phyloP scores from a whole-genome alignment of 2,888 invertebrate genomes.

The Hipparchia sbordonii region DNA sequence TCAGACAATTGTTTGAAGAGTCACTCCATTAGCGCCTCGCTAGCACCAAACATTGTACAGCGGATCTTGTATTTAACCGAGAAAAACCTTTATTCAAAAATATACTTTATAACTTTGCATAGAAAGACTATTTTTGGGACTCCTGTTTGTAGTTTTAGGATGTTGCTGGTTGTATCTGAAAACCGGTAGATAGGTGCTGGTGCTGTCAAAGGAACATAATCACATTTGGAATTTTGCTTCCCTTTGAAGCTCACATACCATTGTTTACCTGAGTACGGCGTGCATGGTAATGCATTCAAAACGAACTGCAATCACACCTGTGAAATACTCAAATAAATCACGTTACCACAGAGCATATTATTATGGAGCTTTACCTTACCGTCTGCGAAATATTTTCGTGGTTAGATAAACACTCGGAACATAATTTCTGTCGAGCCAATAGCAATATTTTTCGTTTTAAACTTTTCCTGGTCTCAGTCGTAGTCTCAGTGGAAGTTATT shows the following conservation, averaged over 20 bases:
- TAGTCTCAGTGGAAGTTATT: too few relatives aligned
- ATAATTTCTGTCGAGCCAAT: not conserved
- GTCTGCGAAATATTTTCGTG: not conserved
- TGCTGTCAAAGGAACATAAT: conserved; percentile 36
- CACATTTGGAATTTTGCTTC: conserved; percentile 24
- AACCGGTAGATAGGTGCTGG: conserved; percentile 11
- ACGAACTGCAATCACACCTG: conserved; percentile 12
- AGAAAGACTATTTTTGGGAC: not conserved
- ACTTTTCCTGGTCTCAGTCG: not conserved
- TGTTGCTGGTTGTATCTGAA: conserved; percentile 12
- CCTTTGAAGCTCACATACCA: conserved; percentile 14
- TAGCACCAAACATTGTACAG: conserved; percentile 14
- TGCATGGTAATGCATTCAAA: conserved; percentile 16
- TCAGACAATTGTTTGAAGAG: conserved; percentile 23
- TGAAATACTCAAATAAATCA: conserved; percentile 8
- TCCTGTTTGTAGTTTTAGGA: not conserved
- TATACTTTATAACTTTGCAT: not conserved
- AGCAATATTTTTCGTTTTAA: not conserved
- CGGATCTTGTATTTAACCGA: not conserved
- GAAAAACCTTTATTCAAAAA: conserved; percentile 3
- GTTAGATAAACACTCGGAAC: not conserved
- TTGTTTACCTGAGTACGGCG: conserved; percentile 24
- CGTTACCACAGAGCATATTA: not conserved
- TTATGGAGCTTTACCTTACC: too few relatives aligned
- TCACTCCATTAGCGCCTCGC: conserved; percentile 21